Evolutionary conservation across 2,113 vertebrate genomes (phyloP).

Genomic region (Crypturellus undulatus): DNA sequence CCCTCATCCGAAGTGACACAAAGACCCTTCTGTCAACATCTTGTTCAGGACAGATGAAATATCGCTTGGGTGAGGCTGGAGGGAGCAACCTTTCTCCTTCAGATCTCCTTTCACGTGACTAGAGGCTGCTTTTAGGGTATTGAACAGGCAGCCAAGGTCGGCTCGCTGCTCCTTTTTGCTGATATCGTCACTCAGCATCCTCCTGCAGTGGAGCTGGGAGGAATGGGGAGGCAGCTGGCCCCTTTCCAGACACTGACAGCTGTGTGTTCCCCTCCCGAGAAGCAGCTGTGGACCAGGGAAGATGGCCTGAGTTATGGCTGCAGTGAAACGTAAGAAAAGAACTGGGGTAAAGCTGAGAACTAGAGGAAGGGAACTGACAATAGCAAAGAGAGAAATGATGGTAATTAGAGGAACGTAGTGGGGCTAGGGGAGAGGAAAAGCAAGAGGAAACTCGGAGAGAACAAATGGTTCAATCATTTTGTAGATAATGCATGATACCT

Average conservation of each 20-base stretch:
- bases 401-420: background rate
- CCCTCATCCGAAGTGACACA: background rate
- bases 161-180: background rate
- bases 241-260: background rate
- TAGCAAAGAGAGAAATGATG: background rate
- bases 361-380: background rate
- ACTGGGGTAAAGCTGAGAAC: background rate
- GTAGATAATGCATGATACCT: background rate
- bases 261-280: background rate
- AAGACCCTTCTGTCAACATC: background rate
- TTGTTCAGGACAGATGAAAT: background rate
- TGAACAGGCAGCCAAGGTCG: slow-evolving; percentile 3
- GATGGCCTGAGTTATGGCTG: background rate
- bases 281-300: background rate
- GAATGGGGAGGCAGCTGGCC: background rate
- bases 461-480: background rate
- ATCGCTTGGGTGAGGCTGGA: background rate
- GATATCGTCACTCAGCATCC: slow-evolving; percentile 10
- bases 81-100: background rate
- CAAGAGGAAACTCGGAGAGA: background rate
- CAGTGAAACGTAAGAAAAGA: background rate
- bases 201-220: background rate
- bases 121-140: background rate
- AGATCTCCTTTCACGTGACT: background rate
- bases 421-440: background rate